Base-by-base conservation (phyloP, 2,797 vertebrate genomes). In the Enteromius mattozi region DNA sequence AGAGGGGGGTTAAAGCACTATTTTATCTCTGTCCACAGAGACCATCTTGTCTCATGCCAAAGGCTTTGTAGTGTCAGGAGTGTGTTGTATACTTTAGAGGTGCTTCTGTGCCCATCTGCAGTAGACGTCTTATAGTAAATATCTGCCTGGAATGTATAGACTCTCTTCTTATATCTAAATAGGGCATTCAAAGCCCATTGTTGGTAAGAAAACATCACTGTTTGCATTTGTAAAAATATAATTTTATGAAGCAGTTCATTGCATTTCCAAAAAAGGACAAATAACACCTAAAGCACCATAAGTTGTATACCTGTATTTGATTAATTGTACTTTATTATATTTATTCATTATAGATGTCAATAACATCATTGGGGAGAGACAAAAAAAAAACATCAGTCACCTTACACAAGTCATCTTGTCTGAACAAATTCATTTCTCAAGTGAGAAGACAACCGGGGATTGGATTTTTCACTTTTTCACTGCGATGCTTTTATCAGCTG, bases 1-100 rank as follows among this genome's bases (percentile, higher is more conserved):
- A 12, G 68, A 68, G 82, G 68, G 78, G 72, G 74, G 21, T 59
- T 42, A 71, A 77, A 47, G 54, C 6, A 37, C 40, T 81, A 45
- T 68, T 69, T 49, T 81, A 66, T 77, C 72, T 9, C 19, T 0
- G 4, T 82, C 63, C 14, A 51, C 40, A 45, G 51, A 82, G 80
- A 78, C 37, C 54, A 59, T 78, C 56, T 27, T 72, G 10, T 72
- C 24, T 45, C 68, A 61, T 19, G 51, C 37, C 80, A 72, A 70
- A 72, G 0, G 10, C 51, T 65, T 16, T 78, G 56, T 63, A 63
- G 56, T 78, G 75, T 49, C 54, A 42, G 33, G 54, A 61, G 6
- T 35, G 24, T 61, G 80, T 17, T 75, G 56, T 45, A 35, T 63
- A 30, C 7, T n/a, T 56, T 30, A 42, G 33, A 30, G 35, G 40